These are phyloP conservation scores for Setipinna tenuifilis DNA, from an alignment of 2,797 vertebrate genomes.

Conservation along the genomic window DNA sequence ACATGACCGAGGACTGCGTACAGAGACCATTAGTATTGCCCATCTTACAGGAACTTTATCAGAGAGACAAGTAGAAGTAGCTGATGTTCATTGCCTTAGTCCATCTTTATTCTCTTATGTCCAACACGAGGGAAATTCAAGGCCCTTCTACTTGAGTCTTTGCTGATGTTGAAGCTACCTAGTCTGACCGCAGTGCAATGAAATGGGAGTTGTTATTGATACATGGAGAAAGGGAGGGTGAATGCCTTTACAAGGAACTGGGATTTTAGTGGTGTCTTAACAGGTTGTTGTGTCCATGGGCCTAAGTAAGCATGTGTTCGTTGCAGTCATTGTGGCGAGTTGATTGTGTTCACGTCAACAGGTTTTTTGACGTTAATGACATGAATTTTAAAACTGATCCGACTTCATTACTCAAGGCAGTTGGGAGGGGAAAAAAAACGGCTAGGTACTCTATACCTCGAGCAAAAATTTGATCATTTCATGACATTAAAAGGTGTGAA, in stretches of 20 bases:
- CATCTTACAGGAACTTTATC: slow-evolving; percentile 2
- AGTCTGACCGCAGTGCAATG: slow-evolving; percentile 57
- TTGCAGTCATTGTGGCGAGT: slow-evolving; percentile 54
- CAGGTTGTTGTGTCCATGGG: slow-evolving; percentile 44
- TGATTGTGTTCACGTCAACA: slow-evolving; percentile 40
- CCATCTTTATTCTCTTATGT: slow-evolving; percentile 61
- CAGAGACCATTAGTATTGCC: not conserved
- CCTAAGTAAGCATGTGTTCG: slow-evolving; percentile 47
- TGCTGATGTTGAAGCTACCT: slow-evolving; percentile 64
- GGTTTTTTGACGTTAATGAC: slow-evolving; percentile 32
- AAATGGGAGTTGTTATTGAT: slow-evolving; percentile 44
- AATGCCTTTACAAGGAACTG: slow-evolving; percentile 65
- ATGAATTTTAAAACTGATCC: slow-evolving; percentile 36
- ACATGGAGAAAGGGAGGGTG: slow-evolving; percentile 36
- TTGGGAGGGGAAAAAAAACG: slow-evolving; percentile 56
- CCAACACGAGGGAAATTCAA: slow-evolving; percentile 61
- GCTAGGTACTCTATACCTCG: slow-evolving; percentile 60
- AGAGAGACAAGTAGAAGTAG: slow-evolving; percentile 29
- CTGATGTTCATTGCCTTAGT: slow-evolving; percentile 73
- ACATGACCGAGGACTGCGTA: not conserved
- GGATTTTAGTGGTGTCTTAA: slow-evolving; percentile 59
- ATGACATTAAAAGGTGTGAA: slow-evolving; percentile 69
- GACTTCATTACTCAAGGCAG: slow-evolving; percentile 50
- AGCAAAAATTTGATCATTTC: slow-evolving; percentile 55
- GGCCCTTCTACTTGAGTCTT: slow-evolving; percentile 59